Evolutionary conservation across 2,888 invertebrate genomes (phyloP), one percentile per base, ranked within the genome.

Genomic region (Trachelus iudaicus): DNA sequence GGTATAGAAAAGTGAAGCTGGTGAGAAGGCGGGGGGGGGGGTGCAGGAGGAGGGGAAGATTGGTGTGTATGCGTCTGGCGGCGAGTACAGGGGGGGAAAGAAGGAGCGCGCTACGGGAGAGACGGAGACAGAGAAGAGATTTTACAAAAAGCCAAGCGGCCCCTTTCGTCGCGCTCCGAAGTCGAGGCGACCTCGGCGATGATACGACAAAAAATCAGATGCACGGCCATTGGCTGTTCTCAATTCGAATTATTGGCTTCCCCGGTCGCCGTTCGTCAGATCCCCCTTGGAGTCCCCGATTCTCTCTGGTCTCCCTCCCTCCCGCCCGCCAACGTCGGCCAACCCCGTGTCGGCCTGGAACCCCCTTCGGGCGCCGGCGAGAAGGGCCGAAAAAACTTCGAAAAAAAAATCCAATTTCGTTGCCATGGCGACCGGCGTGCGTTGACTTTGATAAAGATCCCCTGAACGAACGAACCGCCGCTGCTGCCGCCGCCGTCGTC

Each of bases 401-500:
- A 88, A 90, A 91, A 89, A 89, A 90, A 91, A 91, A 91, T 91
- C 90, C 91, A 91, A 91, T 91, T 91, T 91, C 89, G 91, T 91
- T 91, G 90, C 91, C 87, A 91, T 90, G 90, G 88, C 87, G 89
- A 91, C 90, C 90, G 89, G 90, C 90, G 90, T 89, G 90, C 91
- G 89, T 90, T 90, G 91, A 90, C 91, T 91, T 91, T 91, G 91
- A 91, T 91, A 90, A 91, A 91, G 91, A 91, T 91, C 89, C 89
- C 89, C 86, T 88, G 86, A 86, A 85, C 85, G 85, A 85, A 56
- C 56, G 56, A 23, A 78, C 81, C 78, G 78, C 83, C 82, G 69
- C 79, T 77, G 56, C 30, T 11, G 4, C 30, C 68, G 15, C 11
- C 56, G 11, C 0, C 68, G 23, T 0, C 31, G 15, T 30, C 75